Evolutionary conservation across 2,888 invertebrate genomes (phyloP).

Genomic region (Marronus borbonicus): DNA sequence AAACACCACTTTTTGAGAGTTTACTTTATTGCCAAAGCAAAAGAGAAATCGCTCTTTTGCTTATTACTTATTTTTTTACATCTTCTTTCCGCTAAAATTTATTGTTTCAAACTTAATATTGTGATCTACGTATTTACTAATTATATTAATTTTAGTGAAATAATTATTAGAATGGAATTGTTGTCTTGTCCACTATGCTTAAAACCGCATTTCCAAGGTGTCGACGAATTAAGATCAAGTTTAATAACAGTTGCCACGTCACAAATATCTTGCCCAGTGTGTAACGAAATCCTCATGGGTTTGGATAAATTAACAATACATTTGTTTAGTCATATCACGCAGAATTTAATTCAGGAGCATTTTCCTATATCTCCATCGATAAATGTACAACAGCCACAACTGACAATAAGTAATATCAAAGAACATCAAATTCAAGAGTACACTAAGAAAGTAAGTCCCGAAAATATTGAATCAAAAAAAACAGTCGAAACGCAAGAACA

Average conservation of each 20-base stretch:
- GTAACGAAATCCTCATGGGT: constrained; percentile 82
- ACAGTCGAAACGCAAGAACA: constrained; percentile 29
- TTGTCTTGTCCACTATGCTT: constrained; percentile 85
- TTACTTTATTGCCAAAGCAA: too few species aligned
- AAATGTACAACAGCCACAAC: not conserved
- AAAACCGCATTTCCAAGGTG: constrained; percentile 80
- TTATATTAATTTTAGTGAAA: not conserved
- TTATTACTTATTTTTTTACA: too few species aligned
- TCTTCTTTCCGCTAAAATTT: too few species aligned
- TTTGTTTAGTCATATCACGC: constrained; percentile 78
- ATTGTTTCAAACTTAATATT: too few species aligned
- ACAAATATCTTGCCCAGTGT: constrained; percentile 83
- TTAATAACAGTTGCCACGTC: constrained; percentile 84
- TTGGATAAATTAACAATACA: constrained; percentile 89
- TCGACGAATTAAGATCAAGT: constrained; percentile 80
- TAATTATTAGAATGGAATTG: constrained; percentile 63
- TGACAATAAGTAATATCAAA: not conserved
- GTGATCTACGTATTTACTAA: too few species aligned
- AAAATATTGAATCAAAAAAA: constrained; percentile 16
- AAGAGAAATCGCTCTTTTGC: too few species aligned
- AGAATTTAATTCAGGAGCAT: constrained; percentile 31
- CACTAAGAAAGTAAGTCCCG: not conserved
- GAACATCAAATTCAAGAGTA: not conserved
- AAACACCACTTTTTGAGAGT: too few species aligned
- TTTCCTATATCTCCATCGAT: not conserved